phyloP scores from a whole-genome alignment of 2,113 vertebrate species.

The Kryptolebias marmoratus region DNA sequence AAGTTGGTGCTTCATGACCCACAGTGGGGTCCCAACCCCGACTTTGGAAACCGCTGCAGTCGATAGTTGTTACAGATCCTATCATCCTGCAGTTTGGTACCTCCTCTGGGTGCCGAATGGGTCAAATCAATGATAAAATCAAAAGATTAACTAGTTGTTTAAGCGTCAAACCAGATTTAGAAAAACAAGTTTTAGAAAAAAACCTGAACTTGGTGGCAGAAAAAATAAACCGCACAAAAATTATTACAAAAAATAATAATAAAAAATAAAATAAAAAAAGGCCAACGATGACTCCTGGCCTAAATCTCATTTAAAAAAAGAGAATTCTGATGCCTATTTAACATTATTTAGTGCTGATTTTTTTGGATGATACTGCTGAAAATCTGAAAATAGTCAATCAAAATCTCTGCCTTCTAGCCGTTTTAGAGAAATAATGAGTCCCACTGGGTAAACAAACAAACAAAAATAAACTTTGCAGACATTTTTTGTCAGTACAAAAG shows the following conservation, averaged over 20 bases:
- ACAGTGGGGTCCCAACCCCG: no score
- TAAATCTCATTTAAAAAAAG: neutral
- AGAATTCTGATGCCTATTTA: neutral
- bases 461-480: neutral
- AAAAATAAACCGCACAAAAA: neutral
- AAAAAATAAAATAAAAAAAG: neutral
- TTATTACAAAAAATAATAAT: no score
- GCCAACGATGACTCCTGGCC: neutral
- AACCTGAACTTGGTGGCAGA: neutral
- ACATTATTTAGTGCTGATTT: neutral
- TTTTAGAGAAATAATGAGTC: neutral
- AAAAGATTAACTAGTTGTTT: no score
- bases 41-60: no score
- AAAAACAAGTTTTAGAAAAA: no score
- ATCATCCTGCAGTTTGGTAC: no score
- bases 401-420: neutral
- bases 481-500: no score
- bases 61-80: no score
- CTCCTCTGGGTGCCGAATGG: no score
- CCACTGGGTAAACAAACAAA: neutral
- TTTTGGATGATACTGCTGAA: neutral
- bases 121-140: no score
- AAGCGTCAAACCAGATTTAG: no score
- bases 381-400: neutral
- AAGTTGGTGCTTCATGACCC: no score